These are phyloP conservation scores for Heliconius melpomene DNA, from an alignment of 1,140 invertebrate genomes.

Conservation along the genomic window DNA sequence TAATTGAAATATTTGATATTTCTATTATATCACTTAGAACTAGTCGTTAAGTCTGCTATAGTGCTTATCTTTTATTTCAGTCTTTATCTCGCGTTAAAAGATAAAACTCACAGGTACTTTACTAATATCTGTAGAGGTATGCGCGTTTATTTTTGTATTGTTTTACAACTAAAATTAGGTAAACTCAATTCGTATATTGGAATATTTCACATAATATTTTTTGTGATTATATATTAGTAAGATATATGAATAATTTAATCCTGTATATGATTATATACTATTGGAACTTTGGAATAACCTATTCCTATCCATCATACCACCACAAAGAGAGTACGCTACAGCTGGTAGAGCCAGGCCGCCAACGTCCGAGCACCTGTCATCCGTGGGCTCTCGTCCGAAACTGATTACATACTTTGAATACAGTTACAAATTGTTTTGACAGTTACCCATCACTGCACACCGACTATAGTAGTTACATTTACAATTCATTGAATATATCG, in stretches of 20 bases:
- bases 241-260: no score
- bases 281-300: no score
- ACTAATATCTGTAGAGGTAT: not conserved
- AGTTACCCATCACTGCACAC: not conserved
- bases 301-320: no score
- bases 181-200: no score
- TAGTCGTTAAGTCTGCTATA: not conserved
- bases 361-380: not conserved
- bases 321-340: no score
- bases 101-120: not conserved
- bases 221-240: no score
- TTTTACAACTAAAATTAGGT: not conserved
- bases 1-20: not conserved
- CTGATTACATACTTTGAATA: conserved; percentile 5
- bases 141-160: not conserved
- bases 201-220: no score
- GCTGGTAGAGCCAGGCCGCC: not conserved
- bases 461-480: not conserved
- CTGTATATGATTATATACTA: no score
- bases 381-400: conserved; percentile 16
- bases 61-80: not conserved
- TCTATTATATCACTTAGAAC: not conserved
- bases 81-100: not conserved
- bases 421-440: conserved; percentile 28
- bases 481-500: not conserved